These are phyloP conservation scores for Rhodinocichla rosea DNA, from an alignment of 2,113 vertebrate species.

Conservation along the genomic window DNA sequence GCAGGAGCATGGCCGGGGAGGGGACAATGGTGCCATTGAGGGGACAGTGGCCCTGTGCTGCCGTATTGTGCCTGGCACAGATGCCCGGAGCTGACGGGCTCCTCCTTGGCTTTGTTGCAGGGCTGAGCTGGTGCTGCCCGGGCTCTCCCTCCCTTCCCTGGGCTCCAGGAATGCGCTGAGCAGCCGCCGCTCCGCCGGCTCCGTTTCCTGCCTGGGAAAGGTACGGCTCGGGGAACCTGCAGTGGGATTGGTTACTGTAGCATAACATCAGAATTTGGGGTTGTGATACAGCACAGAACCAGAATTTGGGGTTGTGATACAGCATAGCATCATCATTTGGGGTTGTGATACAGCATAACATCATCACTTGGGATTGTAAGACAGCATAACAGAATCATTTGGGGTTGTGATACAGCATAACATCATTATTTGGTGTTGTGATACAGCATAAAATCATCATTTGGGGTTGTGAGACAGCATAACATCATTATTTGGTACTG, in stretches of 20 bases:
- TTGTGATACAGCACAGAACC: too few relatives aligned
- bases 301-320: too few relatives aligned
- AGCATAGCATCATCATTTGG: too few relatives aligned
- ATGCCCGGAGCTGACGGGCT: constrained; percentile 5
- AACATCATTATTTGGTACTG: too few relatives aligned
- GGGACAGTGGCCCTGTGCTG: neutral
- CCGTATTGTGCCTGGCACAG: constrained; percentile 61
- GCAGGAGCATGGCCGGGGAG: rapidly evolving
- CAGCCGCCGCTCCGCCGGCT: neutral
- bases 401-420: too few relatives aligned
- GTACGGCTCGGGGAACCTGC: neutral
- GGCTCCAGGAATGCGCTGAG: constrained; percentile 27
- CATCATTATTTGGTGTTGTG: too few relatives aligned
- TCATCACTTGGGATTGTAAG: too few relatives aligned
- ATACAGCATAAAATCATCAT: too few relatives aligned
- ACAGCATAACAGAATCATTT: too few relatives aligned
- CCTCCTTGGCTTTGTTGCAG: constrained; percentile 54
- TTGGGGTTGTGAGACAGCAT: too few relatives aligned
- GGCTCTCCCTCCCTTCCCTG: neutral
- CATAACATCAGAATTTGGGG: too few relatives aligned
- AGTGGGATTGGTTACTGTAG: rapidly evolving
- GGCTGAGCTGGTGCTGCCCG: neutral
- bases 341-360: too few relatives aligned
- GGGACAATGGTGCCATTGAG: constrained; percentile 53
- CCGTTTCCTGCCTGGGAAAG: constrained; percentile 38